Evolutionary conservation across 1,140 invertebrate genomes (phyloP), one percentile per base, ranked within the genome.

Genomic region (Formica selysi): DNA sequence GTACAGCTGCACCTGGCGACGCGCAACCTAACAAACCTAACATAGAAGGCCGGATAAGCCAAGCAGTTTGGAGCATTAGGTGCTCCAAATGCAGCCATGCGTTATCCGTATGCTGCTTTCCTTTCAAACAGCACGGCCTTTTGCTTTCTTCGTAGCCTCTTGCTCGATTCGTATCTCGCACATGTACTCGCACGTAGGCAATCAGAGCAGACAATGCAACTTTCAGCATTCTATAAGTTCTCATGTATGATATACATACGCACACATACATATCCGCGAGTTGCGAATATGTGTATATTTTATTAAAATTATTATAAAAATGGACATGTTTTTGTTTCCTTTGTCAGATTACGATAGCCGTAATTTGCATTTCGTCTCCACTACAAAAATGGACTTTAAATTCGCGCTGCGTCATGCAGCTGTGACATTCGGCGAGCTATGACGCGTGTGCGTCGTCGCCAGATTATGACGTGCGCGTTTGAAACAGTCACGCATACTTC

Each of bases 1-100:
- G 89, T 90, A 70, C 89, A 90, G 79, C 85, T 87, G 88, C 51
- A 89, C 85, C 80, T 48, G 61, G 61, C 36, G 32, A 48, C 41
- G 59, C 26, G 81, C 44, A 44, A 16, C 22, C 16, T 16, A 32
- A 32, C 32, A 36, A n/a, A 29, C 38, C 13, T 44, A 61, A 57
- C 64, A 36, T 19, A 51, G 48, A 41, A 10, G 64, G 48, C 73
- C 41, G 38, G 16, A 86, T 19, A 19, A 70, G 83, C 67, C 44
- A 48, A 57, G 76, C 57, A 68, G 22, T 86, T 76, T 38, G 48
- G 59, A 71, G 64, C 57, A 71, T 76, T 76, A 83, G 64, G 76
- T 51, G 61, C 38, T 74, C 76, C 83, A 71, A 51, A 81, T 81
- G 70, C 74, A 86, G 61, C 29, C 74, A 54, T 62, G 67, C 87